Base-by-base conservation (phyloP, 2,888 invertebrate genomes). In the Synergus gifuensis region DNA sequence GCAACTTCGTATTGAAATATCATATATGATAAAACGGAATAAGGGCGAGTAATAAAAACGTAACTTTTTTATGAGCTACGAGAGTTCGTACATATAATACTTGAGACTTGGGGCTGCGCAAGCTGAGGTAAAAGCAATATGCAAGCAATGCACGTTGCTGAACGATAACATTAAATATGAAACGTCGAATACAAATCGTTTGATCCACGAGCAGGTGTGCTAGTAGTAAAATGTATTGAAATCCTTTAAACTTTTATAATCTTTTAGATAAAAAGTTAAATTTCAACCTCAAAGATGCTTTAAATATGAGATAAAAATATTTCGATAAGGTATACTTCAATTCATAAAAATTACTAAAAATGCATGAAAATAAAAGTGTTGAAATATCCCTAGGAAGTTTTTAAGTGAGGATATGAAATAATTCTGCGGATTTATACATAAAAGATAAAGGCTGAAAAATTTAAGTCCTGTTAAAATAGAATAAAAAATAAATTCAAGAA, bases 41-140 rank as follows among this genome's bases (percentile, higher is more conserved):
- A 8, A n/a, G 54, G n/a, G 8, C 3, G 7, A 54, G 54, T 54
- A 54, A 54, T 54, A 54, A 54, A 54, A 54, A 54, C 7, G n/a
- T 2, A 54, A n/a, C 8, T n/a, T 54, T 54, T 54, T 54, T n/a
- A 54, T 54, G n/a, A 54, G 54, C n/a, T 54, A 54, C 54, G 54
- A 54, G 54, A 8, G n/a, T n/a, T 54, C 8, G 8, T 54, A 28
- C n/a, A 54, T 54, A 54, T 54, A 54, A 54, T 54, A 54, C 54
- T 54, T n/a, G 54, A 54, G 54, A 12, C n/a, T 54, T 54, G 54
- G n/a, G n/a, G n/a, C n/a, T 54, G 54, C 7, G 54, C 54, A 54
- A 54, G 54, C 54, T n/a, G 54, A 54, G n/a, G 54, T 54, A n/a
- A 54, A 54, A 54, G 54, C 54, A 54, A 54, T 54, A 54, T 54